Conservation (phyloP, 2,888 invertebrate genomes). For the Epinotia nisella region DNA sequence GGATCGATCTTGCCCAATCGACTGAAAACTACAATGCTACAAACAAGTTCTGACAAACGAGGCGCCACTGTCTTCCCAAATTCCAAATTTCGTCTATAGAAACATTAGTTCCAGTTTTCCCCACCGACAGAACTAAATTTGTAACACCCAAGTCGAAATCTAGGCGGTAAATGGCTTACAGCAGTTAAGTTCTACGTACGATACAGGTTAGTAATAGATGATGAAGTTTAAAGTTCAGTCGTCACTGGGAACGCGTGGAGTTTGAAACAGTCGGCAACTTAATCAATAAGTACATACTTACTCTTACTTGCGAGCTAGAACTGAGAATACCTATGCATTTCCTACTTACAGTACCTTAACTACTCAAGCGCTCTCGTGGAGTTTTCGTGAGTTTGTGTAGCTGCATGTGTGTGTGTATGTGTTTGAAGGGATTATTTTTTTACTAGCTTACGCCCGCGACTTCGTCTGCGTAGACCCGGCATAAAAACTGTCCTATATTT, state of each 20-base stretch:
- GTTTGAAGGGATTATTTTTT: too few relatives aligned
- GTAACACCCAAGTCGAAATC: neutral
- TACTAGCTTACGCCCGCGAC: too few relatives aligned
- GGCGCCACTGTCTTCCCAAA: neutral
- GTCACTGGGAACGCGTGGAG: constrained; percentile 8
- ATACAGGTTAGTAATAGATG: constrained; percentile 10
- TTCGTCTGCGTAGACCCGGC: too few relatives aligned
- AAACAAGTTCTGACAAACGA: neutral
- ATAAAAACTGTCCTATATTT: too few relatives aligned
- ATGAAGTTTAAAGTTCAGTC: constrained; percentile 20
- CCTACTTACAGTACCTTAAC: neutral
- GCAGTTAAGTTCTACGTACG: neutral
- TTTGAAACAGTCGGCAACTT: constrained; percentile 16
- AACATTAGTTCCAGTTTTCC: neutral
- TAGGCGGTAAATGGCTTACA: neutral
- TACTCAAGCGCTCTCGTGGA: neutral
- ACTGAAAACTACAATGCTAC: neutral
- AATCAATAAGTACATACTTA: constrained; percentile 14
- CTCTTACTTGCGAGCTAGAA: neutral
- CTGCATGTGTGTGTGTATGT: too few relatives aligned
- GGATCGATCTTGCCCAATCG: neutral
- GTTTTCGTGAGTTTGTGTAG: neutral
- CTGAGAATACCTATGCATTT: too few relatives aligned
- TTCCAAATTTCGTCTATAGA: neutral
- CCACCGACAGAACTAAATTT: constrained; percentile 7